Evolutionary conservation across 2,113 vertebrate species (phyloP), one percentile per base, ranked within the genome.

Genomic region (Prunella fulvescens): DNA sequence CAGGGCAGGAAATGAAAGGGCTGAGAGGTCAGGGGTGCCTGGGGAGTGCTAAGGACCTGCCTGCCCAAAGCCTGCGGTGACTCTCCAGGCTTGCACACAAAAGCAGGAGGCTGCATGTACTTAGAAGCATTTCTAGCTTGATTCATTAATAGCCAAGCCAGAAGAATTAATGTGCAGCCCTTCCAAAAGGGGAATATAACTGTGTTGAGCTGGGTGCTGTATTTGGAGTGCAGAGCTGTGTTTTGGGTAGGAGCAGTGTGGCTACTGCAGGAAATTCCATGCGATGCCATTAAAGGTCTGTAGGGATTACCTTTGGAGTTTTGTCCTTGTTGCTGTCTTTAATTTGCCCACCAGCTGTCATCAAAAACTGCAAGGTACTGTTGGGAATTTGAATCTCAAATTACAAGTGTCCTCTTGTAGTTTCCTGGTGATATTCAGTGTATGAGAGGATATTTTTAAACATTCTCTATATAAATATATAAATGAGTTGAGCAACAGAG

Each of bases 201-300:
- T 17, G 12, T 35, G 29, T 35, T 45, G 50, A 57, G 7, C 19
- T 61, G 54, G 8, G 5, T 53, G 31, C 42, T 57, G 48, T 22
- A n/a, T 72, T 8, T 35, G n/a, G 47, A 40, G 45, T 5, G 6
- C 19, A 28, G 60, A 7, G 19, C 4, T 65, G n/a, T 44, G 5
- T 48, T 82, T 92, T 45, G 65, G 39, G 35, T 40, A 25, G 83
- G n/a, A 80, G 40, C n/a, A 14, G n/a, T 19, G 22, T 0, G 2
- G 57, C 23, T 88, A 45, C 35, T 56, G 44, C 39, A 45, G 70
- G 78, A 56, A 72, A 71, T 67, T 11, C 9, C 47, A 2, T 6
- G 35, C 0, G 0, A 16, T 28, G 57, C 57, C 0, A 0, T 35
- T 65, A 20, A 40, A 45, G 24, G 25, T 28, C n/a, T 24, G 0